A percentile compares a stretch with the other conserved stretches of the same genome.
phyloP scores from a whole-genome alignment of 2,888 invertebrate species.

The Pollenia labialis region DNA sequence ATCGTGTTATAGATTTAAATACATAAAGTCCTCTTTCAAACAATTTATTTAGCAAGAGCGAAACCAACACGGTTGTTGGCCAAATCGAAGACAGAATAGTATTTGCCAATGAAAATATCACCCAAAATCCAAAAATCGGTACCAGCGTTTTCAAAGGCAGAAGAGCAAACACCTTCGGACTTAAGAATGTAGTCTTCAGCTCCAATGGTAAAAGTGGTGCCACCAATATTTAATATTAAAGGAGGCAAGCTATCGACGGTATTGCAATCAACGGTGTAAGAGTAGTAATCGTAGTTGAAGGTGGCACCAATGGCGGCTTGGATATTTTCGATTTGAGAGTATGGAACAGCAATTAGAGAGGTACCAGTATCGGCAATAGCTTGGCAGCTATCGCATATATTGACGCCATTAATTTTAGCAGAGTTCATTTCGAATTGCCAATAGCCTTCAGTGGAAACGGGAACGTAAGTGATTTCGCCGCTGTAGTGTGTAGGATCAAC shows the following conservation, averaged over 20 bases:
- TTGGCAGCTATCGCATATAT: slow-evolving; percentile 90
- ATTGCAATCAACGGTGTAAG: slow-evolving; percentile 88
- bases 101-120: slow-evolving; percentile 97
- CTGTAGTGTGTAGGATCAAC: slow-evolving; percentile 94
- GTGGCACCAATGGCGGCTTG: slow-evolving; percentile 92
- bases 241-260: slow-evolving; percentile 90
- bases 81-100: slow-evolving; percentile 97
- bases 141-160: slow-evolving; percentile 93
- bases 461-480: slow-evolving; percentile 87
- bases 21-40: not conserved
- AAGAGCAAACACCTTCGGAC: slow-evolving; percentile 88
- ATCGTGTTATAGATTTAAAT: too few species aligned
- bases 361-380: slow-evolving; percentile 98
- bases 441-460: slow-evolving; percentile 93
- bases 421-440: slow-evolving; percentile 97
- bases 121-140: slow-evolving; percentile 95
- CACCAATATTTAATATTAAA: slow-evolving; percentile 90
- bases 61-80: slow-evolving; percentile 94
- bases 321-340: slow-evolving; percentile 88
- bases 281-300: slow-evolving; percentile 56
- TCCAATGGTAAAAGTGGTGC: slow-evolving; percentile 89
- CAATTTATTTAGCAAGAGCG: slow-evolving; percentile 82
- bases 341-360: slow-evolving; percentile 95
- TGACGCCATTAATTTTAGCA: slow-evolving; percentile 85
- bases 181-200: slow-evolving; percentile 91